Evolutionary conservation across 2,113 vertebrate genomes (phyloP), one percentile per base, ranked within the genome.

Genomic region (Nothocercus julius): DNA sequence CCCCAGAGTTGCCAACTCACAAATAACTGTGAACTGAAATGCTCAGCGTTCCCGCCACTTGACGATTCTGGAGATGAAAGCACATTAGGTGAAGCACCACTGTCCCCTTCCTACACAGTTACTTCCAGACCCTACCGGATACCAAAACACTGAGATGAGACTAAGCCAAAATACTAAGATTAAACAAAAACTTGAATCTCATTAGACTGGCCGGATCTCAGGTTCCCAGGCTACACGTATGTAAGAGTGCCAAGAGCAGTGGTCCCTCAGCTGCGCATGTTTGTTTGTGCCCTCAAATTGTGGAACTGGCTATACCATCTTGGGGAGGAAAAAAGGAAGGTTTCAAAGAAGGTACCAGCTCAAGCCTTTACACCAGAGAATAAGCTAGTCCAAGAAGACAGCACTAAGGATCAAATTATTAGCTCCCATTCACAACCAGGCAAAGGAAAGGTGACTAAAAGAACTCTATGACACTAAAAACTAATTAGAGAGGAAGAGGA

Each of bases 401-500:
- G 25, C 32, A 70, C 36, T 73, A 93, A 85, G 36, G 70, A 91
- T 27, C 30, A 34, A 47, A 83, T 69, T 53, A 86, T 84, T 53
- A 69, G 40, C 13, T 53, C 19, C 14, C 32, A 53, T 30, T 85
- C 4, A 1, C 51, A 92, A 75, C 21, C 4, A 30, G 2, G 54
- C 4, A 10, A 7, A 38, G 58, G 27, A 73, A 51, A 88, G 9
- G 76, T 9, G 47, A 64, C 66, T 78, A 62, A 66, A 68, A 53
- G 66, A 51, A 7, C 66, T 78, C n/a, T 54, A 67, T 17, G 45
- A 85, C 47, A 58, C 56, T 24, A 32, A 85, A 83, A 86, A 20
- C 72, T 84, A 66, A 87, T 84, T 82, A 75, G 54, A 90, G 24
- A 53, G 54, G 24, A 77, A 70, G 66, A 89, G 27, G 40, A 54